phyloP scores from a whole-genome alignment of 2,113 vertebrate species.

The Ceyx cyanopectus region DNA sequence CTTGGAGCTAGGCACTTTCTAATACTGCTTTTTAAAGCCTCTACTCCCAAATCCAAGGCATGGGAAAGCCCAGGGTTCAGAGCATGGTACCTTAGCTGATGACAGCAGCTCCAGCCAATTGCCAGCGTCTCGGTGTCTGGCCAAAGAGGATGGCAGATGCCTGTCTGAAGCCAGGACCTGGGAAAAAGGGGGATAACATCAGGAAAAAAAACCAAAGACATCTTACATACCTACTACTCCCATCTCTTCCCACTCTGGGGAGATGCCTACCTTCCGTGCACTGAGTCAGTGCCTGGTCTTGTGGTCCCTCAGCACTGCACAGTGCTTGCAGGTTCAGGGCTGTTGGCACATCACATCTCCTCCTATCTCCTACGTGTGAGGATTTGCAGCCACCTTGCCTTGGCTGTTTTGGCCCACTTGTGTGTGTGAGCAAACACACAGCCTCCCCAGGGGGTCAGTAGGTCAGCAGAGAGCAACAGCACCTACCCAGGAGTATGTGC shows the following conservation, averaged over 20 bases:
- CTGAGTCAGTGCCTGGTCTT: constrained; percentile 17
- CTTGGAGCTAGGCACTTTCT: background rate
- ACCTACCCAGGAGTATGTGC: background rate
- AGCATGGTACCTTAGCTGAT: background rate
- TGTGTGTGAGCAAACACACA: background rate
- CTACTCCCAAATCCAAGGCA: background rate
- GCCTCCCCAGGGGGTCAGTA: background rate
- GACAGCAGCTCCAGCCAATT: background rate
- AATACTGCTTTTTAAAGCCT: background rate
- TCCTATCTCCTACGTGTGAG: background rate
- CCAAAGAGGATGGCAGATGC: constrained; percentile 11
- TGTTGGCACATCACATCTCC: background rate
- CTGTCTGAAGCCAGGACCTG: constrained; percentile 51
- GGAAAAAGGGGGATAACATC: constrained; percentile 68
- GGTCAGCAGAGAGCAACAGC: background rate
- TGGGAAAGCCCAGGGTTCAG: background rate
- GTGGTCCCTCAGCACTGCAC: background rate
- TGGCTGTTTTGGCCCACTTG: background rate
- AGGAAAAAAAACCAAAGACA: constrained; percentile 46
- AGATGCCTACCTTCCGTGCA: background rate
- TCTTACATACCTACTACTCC: background rate
- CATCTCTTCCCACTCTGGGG: background rate
- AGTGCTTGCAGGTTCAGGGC: background rate
- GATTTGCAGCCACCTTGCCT: background rate
- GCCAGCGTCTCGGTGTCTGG: constrained; percentile 10